These are phyloP conservation scores for Lapara coniferarum DNA, from an alignment of 2,888 invertebrate genomes.

Conservation along the genomic window DNA sequence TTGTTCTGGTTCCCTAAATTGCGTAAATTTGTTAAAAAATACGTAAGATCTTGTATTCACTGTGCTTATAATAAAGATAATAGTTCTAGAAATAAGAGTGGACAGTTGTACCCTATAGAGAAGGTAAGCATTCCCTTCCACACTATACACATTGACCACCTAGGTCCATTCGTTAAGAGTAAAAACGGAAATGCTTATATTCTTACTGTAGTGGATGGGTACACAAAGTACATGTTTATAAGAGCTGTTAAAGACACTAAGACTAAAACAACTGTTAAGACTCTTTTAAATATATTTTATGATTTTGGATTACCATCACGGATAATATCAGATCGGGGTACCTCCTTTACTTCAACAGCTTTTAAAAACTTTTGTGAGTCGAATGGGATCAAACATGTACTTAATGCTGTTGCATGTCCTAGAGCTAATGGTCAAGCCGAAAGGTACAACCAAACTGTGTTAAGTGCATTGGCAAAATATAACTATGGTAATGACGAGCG, in stretches of 20 bases:
- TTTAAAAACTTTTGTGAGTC: neutral
- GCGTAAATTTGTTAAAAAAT: conserved; percentile 41
- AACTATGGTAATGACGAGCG: too few relatives aligned
- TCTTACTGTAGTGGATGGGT: neutral
- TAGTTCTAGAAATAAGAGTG: conserved; percentile 38
- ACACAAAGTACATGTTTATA: too few relatives aligned
- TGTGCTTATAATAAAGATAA: conserved; percentile 52
- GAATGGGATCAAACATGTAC: too few relatives aligned
- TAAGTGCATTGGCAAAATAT: too few relatives aligned
- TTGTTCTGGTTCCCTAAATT: conserved; percentile 20
- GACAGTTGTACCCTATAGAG: conserved; percentile 59
- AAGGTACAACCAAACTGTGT: too few relatives aligned
- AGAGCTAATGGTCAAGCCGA: too few relatives aligned
- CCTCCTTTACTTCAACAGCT: neutral
- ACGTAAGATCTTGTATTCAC: conserved; percentile 57
- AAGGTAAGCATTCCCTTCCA: conserved; percentile 58
- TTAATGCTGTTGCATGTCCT: too few relatives aligned
- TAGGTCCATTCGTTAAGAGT: conserved; percentile 55
- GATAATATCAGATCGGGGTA: conserved; percentile 5
- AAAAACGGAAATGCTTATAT: neutral
- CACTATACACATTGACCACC: conserved; percentile 62
- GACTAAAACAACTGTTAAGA: neutral
- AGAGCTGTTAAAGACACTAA: neutral
- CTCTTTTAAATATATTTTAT: neutral
- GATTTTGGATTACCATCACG: neutral